phyloP scores from a whole-genome alignment of 2,888 invertebrate genomes.

The Drosophila testacea region DNA sequence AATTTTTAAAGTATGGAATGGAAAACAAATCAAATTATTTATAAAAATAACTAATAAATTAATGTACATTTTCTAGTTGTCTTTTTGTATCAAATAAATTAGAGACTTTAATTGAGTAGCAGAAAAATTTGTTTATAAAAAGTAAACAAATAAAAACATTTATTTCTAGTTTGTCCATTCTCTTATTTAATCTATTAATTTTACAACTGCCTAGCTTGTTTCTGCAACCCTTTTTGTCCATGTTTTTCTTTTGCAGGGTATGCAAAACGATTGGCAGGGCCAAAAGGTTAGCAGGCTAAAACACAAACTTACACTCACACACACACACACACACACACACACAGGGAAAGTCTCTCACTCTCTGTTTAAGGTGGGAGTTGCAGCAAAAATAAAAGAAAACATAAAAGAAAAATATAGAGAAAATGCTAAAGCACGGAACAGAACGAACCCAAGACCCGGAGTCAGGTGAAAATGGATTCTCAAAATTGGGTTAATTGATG shows the following conservation, averaged over 20 bases:
- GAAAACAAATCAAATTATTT: no score
- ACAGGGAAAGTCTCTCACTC: not conserved
- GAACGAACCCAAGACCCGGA: conserved; percentile 28
- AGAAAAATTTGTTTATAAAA: no score
- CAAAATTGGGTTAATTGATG: conserved; percentile 81
- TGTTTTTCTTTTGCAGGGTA: conserved; percentile 10
- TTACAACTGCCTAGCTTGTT: not conserved
- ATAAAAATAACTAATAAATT: no score
- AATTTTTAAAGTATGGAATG: no score
- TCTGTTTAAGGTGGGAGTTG: conserved; percentile 10
- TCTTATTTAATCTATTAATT: no score
- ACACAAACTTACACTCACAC: conserved; percentile 25
- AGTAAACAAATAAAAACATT: no score
- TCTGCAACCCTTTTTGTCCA: not conserved
- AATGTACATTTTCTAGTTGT: no score
- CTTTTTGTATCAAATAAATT: no score
- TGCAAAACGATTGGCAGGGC: conserved; percentile 19
- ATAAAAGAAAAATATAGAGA: conserved; percentile 43
- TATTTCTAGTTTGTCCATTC: no score
- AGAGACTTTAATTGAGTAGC: no score
- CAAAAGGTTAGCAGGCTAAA: conserved; percentile 42
- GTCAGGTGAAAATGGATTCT: conserved; percentile 81
- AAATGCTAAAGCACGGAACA: conserved; percentile 39
- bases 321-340: conserved; percentile 16
- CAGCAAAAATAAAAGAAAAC: conserved; percentile 37